A percentile compares a stretch with the other conserved stretches of the same genome.
Evolutionary conservation across 2,113 vertebrate genomes (phyloP).

Genomic region (Mesoclemmys tuberculata): DNA sequence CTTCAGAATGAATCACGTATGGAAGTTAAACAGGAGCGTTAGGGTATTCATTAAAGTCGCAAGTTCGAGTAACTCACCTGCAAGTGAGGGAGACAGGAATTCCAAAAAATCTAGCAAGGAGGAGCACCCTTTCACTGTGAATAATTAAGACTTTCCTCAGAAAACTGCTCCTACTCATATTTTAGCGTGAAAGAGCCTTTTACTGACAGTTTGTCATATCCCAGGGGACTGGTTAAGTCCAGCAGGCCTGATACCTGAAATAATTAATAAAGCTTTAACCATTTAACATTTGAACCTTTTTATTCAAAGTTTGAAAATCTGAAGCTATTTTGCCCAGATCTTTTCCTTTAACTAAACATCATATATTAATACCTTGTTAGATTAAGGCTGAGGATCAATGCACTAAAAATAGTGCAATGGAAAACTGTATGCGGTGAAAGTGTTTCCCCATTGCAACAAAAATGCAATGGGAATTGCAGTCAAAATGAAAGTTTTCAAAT

Average conservation of each 20-base stretch:
- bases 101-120: background rate
- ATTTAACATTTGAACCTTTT: background rate
- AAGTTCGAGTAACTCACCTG: background rate
- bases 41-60: background rate
- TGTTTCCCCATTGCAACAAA: background rate
- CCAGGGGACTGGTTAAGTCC: background rate
- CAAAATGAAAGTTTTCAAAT: slow-evolving; percentile 60
- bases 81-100: background rate
- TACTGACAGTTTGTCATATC: background rate
- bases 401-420: background rate
- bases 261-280: background rate
- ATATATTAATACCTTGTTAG: background rate
- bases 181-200: background rate
- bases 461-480: slow-evolving; percentile 45
- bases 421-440: background rate
- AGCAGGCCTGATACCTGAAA: background rate
- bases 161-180: background rate
- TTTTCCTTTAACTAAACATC: background rate
- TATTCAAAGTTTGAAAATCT: background rate
- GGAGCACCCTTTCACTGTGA: background rate
- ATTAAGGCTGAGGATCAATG: background rate
- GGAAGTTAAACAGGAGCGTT: background rate
- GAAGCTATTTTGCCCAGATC: background rate
- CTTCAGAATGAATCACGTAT: background rate
- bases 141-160: background rate